Percentiles rank a stretch among this genome's conserved stretches.
Evolutionary conservation across 1,140 invertebrate genomes (phyloP).

Genomic region (Hyposmocoma kahamanoa): DNA sequence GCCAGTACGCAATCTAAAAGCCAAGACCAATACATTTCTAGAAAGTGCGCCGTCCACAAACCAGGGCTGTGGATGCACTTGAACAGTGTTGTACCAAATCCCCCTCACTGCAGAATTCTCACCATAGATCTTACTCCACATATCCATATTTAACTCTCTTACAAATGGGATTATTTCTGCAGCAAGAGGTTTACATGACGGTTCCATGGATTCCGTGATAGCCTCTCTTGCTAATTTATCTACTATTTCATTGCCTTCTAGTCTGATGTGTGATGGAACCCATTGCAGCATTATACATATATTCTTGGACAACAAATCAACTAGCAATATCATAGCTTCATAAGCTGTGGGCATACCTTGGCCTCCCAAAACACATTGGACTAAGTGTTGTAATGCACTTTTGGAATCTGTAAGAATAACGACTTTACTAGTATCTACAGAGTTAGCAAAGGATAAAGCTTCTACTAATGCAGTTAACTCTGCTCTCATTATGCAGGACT

Average conservation of each 20-base stretch:
- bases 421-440: not conserved
- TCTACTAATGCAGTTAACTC: slow-evolving; percentile 5
- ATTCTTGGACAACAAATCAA: not conserved
- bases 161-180: not conserved
- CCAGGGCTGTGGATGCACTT: too few relatives aligned
- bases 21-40: too few relatives aligned
- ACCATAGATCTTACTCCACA: too few relatives aligned
- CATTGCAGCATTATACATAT: not conserved
- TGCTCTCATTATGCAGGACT: not conserved
- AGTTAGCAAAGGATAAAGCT: not conserved
- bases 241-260: not conserved
- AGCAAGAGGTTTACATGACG: not conserved
- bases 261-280: slow-evolving; percentile 5
- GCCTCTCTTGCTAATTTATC: slow-evolving; percentile 2
- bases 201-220: not conserved
- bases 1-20: too few relatives aligned
- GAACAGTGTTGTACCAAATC: too few relatives aligned
- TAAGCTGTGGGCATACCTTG: slow-evolving; percentile 3
- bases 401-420: slow-evolving; percentile 1
- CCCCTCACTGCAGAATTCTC: too few relatives aligned
- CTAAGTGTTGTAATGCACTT: slow-evolving; percentile 2
- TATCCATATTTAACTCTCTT: not conserved
- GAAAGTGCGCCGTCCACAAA: too few relatives aligned
- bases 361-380: not conserved
- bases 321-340: not conserved